Evolutionary conservation across 2,888 invertebrate genomes (phyloP), one percentile per base, ranked within the genome.

Genomic region (Dolichomitus sp.): DNA sequence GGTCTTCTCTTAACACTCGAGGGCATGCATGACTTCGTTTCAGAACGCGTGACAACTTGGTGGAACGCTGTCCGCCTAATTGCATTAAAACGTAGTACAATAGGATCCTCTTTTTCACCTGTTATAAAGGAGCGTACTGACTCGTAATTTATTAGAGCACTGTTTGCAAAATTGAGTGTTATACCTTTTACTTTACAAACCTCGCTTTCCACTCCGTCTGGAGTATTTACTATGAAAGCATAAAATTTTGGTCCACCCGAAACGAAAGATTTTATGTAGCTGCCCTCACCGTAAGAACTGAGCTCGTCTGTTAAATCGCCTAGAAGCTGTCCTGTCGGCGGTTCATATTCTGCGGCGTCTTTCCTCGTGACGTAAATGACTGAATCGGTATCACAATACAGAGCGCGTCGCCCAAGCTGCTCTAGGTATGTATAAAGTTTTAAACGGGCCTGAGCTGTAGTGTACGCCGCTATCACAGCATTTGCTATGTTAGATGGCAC

Each of bases 291-390:
- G 30, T 30, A 30, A 6, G 1, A 3, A 2, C 42, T 42, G 1
- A 42, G 11, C 42, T 42, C 42, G 42, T 42, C 11, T 2, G 30
- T 30, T 30, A 30, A 5, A 30, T 30, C 30, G 5, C 30, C 30
- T 30, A 30, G 5, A 5, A 30, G 30, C 30, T 30, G 30, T 4
- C 30, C 30, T 5, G 30, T 30, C 30, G 30, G 5, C 3, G 30
- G 30, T 30, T 57, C 57, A 27, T 57, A 57, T 12, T 30, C 57
- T 4, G 70, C 11, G 0, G 90, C 88, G 5, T 82, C 69, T 17
- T 83, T 17, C 77, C 93, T 93, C 0, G 93, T 94, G 61, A 93
- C 92, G 2, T 30, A 72, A 81, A 91, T 81, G 93, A 93, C 5
- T 93, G 70, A 17, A 90, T 89, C 37, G 2, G 30, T 5, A n/a